Evolutionary conservation across 2,797 vertebrate genomes (phyloP), one percentile per base, ranked within the genome.

Genomic region (Aeoliscus strigatus): DNA sequence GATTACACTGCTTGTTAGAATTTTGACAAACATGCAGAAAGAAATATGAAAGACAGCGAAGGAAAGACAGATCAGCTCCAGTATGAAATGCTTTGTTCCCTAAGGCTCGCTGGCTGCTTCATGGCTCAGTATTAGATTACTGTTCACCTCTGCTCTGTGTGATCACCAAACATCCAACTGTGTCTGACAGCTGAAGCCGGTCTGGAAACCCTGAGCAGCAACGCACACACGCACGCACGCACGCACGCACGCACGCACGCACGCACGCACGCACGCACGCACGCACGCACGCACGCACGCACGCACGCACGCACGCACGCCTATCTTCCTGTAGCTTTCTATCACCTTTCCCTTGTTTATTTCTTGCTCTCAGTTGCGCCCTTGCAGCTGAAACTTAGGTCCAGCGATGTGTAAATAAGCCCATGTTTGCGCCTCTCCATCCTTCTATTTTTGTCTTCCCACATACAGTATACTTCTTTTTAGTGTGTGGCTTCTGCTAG

Each of bases 71-170:
- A 50, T 26, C 36, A 53, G 56, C 52, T 55, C 35, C 11, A 14
- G 13, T 39, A 14, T 48, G 39, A 11, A 21, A 4, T 7, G 9
- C 9, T 14, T 27, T 14, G 34, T 67, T 37, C 51, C 45, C 30
- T 9, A 55, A 37, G 57, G 49, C 27, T 54, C 27, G 38, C 51
- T 42, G 40, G 43, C 66, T 68, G 55, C 43, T 73, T 58, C 63
- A 56, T 26, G 60, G 41, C 31, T 54, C 26, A 52, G 27, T 55
- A 83, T 86, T 84, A 70, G 70, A 83, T 86, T 81, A 84, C 65
- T 63, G 39, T 73, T 79, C 68, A 74, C 50, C 75, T 82, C 82
- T 84, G 82, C 61, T 74, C 47, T 62, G 14, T 82, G 79, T 81
- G 65, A 85, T 68, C 70, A 55, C 39, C 45, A 71, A 60, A 57